These are phyloP conservation scores for Cylindroiulus punctatus DNA, from an alignment of 2,888 invertebrate species.

Conservation along the genomic window DNA sequence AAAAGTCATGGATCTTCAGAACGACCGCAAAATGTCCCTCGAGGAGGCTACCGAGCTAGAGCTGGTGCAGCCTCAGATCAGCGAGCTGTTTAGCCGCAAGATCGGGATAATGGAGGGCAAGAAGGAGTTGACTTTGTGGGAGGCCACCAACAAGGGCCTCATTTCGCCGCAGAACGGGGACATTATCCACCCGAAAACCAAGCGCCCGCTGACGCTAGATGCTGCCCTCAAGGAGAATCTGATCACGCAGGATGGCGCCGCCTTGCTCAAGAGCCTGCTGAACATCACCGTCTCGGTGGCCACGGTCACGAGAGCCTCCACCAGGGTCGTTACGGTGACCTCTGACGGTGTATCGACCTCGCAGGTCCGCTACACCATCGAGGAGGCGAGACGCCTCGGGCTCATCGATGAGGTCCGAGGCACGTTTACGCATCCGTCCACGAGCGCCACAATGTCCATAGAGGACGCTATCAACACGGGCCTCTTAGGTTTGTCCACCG, in stretches of 20 bases:
- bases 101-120: conserved; percentile 80
- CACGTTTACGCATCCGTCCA: conserved; percentile 72
- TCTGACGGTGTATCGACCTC: conserved; percentile 64
- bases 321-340: conserved; percentile 81
- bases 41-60: conserved; percentile 65
- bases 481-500: conserved; percentile 63
- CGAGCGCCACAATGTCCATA: conserved; percentile 64
- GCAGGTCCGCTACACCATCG: conserved; percentile 75
- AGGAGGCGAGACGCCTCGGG: conserved; percentile 80
- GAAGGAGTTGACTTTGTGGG: conserved; percentile 82
- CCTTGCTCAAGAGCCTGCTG: conserved; percentile 82
- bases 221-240: conserved; percentile 86
- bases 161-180: conserved; percentile 90
- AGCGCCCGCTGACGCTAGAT: conserved; percentile 80
- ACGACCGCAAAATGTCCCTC: conserved; percentile 61
- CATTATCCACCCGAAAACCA: conserved; percentile 78
- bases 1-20: conserved; percentile 61
- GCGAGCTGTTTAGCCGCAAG: conserved; percentile 82
- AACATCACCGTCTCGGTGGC: conserved; percentile 89
- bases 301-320: conserved; percentile 85
- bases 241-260: conserved; percentile 87
- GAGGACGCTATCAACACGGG: conserved; percentile 65
- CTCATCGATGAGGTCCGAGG: conserved; percentile 82
- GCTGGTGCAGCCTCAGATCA: conserved; percentile 64
- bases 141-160: conserved; percentile 85